Conservation (phyloP, 2,797 vertebrate species). For the Harpagifer antarcticus region DNA sequence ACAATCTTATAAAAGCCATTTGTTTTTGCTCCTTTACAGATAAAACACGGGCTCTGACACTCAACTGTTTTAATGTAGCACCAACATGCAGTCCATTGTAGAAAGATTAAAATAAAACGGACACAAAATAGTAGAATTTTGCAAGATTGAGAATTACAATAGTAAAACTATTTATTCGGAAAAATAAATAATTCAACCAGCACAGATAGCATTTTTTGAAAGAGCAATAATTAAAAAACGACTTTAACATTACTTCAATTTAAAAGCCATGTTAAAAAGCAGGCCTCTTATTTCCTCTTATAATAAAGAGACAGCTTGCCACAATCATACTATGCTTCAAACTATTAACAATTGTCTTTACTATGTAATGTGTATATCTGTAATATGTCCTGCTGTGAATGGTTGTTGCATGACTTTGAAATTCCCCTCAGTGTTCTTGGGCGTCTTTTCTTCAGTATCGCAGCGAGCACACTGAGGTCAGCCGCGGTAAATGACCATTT, state of each 20-base stretch:
- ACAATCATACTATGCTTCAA: neutral
- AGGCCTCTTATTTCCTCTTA: too few relatives aligned
- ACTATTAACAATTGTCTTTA: neutral
- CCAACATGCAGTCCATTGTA: too few relatives aligned
- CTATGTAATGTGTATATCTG: neutral
- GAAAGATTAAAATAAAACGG: too few relatives aligned
- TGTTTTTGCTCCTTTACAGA: neutral
- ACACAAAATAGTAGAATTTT: too few relatives aligned
- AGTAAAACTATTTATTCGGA: too few relatives aligned
- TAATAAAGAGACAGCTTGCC: neutral
- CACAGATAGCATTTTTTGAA: too few relatives aligned
- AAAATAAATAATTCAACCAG: too few relatives aligned
- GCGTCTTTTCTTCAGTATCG: constrained; percentile 20
- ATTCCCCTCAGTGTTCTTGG: constrained; percentile 1
- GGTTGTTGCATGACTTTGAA: neutral
- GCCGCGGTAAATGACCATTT: constrained; percentile 45
- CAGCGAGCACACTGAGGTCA: constrained; percentile 42
- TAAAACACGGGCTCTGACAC: neutral
- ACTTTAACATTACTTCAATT: too few relatives aligned
- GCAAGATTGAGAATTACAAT: too few relatives aligned
- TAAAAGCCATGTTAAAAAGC: too few relatives aligned
- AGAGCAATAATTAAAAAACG: too few relatives aligned
- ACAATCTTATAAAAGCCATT: neutral
- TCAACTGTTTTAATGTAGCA: too few relatives aligned
- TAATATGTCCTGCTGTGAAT: neutral